Percentiles rank a stretch among this genome's conserved stretches.
Evolutionary conservation across 2,797 vertebrate genomes (phyloP).

Genomic region (Pelochelys cantorii): DNA sequence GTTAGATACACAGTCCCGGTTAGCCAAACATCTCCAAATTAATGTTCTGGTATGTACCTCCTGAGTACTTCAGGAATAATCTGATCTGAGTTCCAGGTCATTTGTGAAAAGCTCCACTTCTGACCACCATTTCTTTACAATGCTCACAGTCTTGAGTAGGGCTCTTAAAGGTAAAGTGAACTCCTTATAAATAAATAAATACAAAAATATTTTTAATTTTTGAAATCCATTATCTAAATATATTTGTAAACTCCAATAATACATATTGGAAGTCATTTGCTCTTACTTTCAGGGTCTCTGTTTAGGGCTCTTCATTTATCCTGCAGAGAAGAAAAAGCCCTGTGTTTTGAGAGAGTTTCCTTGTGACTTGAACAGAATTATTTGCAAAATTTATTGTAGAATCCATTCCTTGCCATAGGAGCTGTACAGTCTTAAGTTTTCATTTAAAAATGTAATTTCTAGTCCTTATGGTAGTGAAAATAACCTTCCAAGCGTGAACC

Average conservation of each 20-base stretch:
- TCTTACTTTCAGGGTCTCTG: background rate
- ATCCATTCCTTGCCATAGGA: background rate
- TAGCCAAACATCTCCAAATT: slow-evolving; percentile 18
- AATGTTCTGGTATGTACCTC: slow-evolving; percentile 22
- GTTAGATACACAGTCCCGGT: background rate
- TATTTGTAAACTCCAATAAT: background rate
- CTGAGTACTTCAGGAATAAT: background rate
- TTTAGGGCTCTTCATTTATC: background rate
- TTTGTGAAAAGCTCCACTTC: background rate
- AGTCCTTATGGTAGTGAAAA: background rate
- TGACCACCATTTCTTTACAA: background rate
- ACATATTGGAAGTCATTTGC: background rate
- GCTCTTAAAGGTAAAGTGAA: slow-evolving; percentile 4
- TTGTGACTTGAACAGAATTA: background rate
- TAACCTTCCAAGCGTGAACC: background rate
- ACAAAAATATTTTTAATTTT: slow-evolving; percentile 2
- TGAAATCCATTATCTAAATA: background rate
- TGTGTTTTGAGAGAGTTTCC: background rate
- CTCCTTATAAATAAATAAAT: background rate
- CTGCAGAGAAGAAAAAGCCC: background rate
- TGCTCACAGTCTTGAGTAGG: background rate
- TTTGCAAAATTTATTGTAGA: background rate
- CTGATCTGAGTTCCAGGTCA: slow-evolving; percentile 2
- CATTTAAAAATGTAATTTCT: background rate
- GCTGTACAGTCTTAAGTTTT: background rate